phyloP scores from a whole-genome alignment of 2,888 invertebrate genomes.

The Scaptomyza polygonia region DNA sequence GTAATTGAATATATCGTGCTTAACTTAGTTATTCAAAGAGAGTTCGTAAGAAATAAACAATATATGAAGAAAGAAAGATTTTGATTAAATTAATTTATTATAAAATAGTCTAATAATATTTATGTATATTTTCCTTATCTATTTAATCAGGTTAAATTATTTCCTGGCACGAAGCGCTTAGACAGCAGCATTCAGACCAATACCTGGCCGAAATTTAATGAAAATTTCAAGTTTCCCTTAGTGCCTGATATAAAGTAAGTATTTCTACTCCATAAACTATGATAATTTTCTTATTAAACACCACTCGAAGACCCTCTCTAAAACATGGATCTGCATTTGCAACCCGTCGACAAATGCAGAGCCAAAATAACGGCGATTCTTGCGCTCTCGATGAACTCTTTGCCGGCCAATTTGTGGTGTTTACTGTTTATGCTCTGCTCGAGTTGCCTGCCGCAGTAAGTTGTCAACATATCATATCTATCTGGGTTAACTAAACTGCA shows the following conservation, averaged over 20 bases:
- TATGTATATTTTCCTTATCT: neutral
- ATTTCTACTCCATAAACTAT: accelerated
- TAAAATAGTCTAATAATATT: too few species aligned
- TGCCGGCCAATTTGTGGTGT: constrained; percentile 84
- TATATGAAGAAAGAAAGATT: neutral
- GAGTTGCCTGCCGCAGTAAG: constrained; percentile 83
- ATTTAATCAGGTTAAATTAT: constrained; percentile 88
- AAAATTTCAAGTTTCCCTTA: constrained; percentile 90
- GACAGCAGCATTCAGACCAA: constrained; percentile 90
- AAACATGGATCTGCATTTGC: constrained; percentile 63
- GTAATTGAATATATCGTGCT: constrained; percentile 84
- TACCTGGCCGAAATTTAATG: constrained; percentile 92
- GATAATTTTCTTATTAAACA: neutral
- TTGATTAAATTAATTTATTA: too few species aligned
- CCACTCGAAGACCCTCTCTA: constrained; percentile 55
- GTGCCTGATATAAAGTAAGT: constrained; percentile 84
- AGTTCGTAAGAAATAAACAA: too few species aligned
- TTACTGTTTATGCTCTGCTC: constrained; percentile 84
- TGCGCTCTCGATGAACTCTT: constrained; percentile 82
- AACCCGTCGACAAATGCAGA: constrained; percentile 50
- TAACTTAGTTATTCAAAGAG: too few species aligned
- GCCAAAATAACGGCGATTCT: constrained; percentile 45
- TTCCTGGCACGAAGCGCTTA: constrained; percentile 90
- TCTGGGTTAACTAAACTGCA: constrained; percentile 37
- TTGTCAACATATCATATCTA: constrained; percentile 18